Evolutionary conservation across 1,140 invertebrate species (phyloP).

Genomic region (Aphelenchoides fujianensis): DNA sequence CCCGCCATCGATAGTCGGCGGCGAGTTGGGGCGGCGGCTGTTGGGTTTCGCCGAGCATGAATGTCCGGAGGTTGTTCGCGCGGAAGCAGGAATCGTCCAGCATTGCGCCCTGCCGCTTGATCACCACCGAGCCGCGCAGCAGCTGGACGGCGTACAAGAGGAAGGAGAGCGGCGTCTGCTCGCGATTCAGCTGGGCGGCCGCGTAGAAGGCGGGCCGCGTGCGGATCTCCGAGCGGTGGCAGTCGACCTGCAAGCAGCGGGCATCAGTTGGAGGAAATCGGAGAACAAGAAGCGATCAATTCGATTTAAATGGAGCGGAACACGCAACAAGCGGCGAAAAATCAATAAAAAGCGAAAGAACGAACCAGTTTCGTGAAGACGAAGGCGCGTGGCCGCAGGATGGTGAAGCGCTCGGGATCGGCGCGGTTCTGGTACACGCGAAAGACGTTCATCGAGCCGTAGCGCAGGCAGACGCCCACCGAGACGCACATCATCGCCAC

Average conservation of each 20-base stretch:
- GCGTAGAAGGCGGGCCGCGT: neutral
- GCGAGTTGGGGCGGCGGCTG: neutral
- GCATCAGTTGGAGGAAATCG: no score
- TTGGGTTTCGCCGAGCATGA: neutral
- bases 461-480: neutral
- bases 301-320: no score
- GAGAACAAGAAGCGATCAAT: no score
- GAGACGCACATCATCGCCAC: neutral
- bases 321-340: no score
- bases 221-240: neutral
- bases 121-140: neutral
- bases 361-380: neutral
- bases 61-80: neutral
- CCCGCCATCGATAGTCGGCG: neutral
- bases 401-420: neutral
- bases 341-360: neutral
- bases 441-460: neutral
- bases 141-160: neutral
- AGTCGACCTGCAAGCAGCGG: no score
- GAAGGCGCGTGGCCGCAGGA: neutral
- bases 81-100: neutral
- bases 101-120: neutral
- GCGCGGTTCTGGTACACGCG: slow-evolving; percentile 14
- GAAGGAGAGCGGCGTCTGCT: no score
- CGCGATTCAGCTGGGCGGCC: neutral